These are phyloP conservation scores for Prionace glauca DNA, from an alignment of 2,797 vertebrate species.

Conservation along the genomic window DNA sequence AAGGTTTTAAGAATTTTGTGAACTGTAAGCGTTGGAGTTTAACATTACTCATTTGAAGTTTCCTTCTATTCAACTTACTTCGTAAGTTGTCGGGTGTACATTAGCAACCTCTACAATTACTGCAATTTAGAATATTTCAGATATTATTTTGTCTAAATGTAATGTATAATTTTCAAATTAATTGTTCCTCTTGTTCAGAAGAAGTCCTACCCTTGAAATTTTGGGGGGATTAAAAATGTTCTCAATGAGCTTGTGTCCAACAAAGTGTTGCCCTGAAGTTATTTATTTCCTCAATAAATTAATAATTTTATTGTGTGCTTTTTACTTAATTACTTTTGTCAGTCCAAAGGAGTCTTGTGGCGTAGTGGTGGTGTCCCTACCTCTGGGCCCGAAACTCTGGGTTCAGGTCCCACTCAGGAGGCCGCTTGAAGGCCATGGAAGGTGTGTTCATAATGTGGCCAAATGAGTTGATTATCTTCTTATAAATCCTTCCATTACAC, in stretches of 20 bases:
- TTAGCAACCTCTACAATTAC: neutral
- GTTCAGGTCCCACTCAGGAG: too few species aligned
- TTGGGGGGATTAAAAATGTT: neutral
- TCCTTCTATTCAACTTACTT: neutral
- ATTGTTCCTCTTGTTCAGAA: neutral
- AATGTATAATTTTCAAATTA: neutral
- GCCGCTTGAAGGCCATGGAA: too few species aligned
- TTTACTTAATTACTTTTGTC: neutral
- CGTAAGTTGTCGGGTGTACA: too few species aligned
- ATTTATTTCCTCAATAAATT: neutral
- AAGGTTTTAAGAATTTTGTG: neutral
- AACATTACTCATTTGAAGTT: neutral
- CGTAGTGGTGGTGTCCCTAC: too few species aligned
- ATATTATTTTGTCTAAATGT: neutral
- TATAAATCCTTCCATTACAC: too few species aligned
- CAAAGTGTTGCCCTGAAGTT: neutral
- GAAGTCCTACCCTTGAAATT: neutral
- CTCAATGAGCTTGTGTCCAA: neutral
- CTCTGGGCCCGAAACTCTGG: too few species aligned
- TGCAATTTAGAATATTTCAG: neutral
- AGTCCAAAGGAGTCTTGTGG: neutral
- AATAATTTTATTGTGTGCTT: neutral
- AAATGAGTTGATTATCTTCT: too few species aligned
- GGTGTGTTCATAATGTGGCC: too few species aligned
- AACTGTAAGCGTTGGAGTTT: neutral